These are phyloP conservation scores for Dendrolimus houi DNA, from an alignment of 2,888 invertebrate species.

Conservation along the genomic window DNA sequence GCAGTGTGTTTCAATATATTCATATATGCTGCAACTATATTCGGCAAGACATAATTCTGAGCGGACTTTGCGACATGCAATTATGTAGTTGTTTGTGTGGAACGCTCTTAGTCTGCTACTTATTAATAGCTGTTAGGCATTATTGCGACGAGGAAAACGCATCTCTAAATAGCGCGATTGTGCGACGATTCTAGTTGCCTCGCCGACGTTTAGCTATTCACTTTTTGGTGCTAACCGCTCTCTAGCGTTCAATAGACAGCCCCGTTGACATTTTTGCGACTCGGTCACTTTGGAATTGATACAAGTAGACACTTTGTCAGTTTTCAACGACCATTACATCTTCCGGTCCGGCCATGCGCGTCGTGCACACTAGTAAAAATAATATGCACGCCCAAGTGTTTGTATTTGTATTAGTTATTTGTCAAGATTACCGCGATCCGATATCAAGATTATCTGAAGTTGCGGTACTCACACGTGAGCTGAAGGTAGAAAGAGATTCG, in stretches of 20 bases:
- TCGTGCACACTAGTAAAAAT: background rate
- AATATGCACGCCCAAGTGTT: background rate
- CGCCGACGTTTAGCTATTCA: conserved; percentile 43
- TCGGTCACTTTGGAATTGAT: conserved; percentile 29
- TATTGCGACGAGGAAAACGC: conserved; percentile 61
- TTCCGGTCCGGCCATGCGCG: conserved; percentile 29
- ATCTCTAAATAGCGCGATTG: conserved; percentile 61
- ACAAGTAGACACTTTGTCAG: conserved; percentile 48
- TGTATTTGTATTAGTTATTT: background rate
- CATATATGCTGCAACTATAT: conserved; percentile 12
- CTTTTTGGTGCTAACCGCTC: conserved; percentile 44
- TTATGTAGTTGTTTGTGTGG: conserved; percentile 31
- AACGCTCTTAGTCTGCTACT: conserved; percentile 17
- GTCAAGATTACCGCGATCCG: background rate
- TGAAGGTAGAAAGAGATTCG: too few relatives aligned
- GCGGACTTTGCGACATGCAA: conserved; percentile 14
- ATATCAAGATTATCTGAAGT: too few relatives aligned
- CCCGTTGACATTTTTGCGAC: conserved; percentile 48
- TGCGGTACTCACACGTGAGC: too few relatives aligned
- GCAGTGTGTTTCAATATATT: conserved; percentile 17
- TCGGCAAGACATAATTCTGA: too few relatives aligned
- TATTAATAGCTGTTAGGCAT: conserved; percentile 46
- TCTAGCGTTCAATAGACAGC: conserved; percentile 34
- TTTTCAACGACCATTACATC: conserved; percentile 44
- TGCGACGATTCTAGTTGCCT: conserved; percentile 34